Conservation (phyloP, 2,797 vertebrate species). For the Cynodonichthys magdalenae region DNA sequence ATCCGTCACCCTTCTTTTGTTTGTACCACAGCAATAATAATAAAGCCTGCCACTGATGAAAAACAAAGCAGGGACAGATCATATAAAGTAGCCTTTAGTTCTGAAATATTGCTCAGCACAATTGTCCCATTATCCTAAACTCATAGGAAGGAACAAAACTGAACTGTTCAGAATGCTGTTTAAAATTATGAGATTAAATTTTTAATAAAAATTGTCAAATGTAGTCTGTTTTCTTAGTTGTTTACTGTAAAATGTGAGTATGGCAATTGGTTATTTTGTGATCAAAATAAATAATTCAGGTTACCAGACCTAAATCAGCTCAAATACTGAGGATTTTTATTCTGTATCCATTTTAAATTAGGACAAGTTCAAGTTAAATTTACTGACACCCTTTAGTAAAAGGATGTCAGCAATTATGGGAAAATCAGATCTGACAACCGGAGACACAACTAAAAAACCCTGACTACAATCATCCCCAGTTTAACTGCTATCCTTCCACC, state of each 20-base stretch:
- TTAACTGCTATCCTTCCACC: not conserved
- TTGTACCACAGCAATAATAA: slow-evolving; percentile 69
- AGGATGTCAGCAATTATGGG: not conserved
- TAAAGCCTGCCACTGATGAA: slow-evolving; percentile 30
- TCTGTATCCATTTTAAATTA: slow-evolving; percentile 7
- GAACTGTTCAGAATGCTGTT: not conserved
- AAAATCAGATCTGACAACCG: not conserved
- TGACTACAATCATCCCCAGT: not conserved
- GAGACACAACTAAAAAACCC: slow-evolving; percentile 1
- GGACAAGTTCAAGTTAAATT: slow-evolving; percentile 7
- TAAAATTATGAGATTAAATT: no score
- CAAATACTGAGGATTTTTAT: not conserved
- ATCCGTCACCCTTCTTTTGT: slow-evolving; percentile 57
- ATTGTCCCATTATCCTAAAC: not conserved
- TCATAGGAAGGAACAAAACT: not conserved
- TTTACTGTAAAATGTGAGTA: not conserved
- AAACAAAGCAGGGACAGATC: slow-evolving; percentile 12
- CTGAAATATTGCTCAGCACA: not conserved
- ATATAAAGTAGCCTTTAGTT: slow-evolving; percentile 28
- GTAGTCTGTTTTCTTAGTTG: slow-evolving; percentile 33
- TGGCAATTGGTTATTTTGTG: slow-evolving; percentile 33
- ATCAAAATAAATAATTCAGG: slow-evolving; percentile 4
- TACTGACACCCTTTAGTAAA: slow-evolving; percentile 6
- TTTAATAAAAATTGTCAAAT: slow-evolving; percentile 22
- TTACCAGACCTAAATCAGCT: slow-evolving; percentile 2